These are phyloP conservation scores for Rhipidura dahli DNA, from an alignment of 2,113 vertebrate genomes.

Conservation along the genomic window DNA sequence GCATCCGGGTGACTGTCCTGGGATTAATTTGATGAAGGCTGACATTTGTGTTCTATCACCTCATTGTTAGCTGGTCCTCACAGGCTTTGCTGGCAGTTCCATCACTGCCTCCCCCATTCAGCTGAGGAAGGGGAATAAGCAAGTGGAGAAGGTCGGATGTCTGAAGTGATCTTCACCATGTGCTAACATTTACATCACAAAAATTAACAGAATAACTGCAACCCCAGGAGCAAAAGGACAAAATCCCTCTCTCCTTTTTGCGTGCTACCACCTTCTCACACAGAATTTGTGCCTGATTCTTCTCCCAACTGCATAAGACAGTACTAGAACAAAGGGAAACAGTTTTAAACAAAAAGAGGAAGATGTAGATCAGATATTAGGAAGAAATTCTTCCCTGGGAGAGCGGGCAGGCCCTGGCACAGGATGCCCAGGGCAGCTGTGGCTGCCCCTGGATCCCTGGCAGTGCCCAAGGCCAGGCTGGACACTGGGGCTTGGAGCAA, in stretches of 20 bases:
- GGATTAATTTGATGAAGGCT: constrained; percentile 44
- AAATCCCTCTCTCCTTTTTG: background rate
- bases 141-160: background rate
- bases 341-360: background rate
- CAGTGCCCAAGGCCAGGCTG: rapidly evolving
- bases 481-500: rapidly evolving
- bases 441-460: background rate
- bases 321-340: background rate
- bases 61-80: constrained; percentile 37
- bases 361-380: background rate
- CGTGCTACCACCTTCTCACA: background rate
- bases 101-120: background rate
- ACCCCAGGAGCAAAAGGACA: background rate
- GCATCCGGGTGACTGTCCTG: constrained; percentile 30
- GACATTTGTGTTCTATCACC: constrained; percentile 48
- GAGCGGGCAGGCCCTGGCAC: background rate
- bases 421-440: background rate
- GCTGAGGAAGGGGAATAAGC: background rate
- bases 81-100: constrained; percentile 12
- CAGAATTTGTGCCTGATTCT: background rate
- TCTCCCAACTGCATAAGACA: background rate
- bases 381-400: background rate
- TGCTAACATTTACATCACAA: background rate
- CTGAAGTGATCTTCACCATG: background rate
- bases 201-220: background rate